Evolutionary conservation across 2,113 vertebrate species (phyloP), one percentile per base, ranked within the genome.

Genomic region (Tychaedon coryphoeus): DNA sequence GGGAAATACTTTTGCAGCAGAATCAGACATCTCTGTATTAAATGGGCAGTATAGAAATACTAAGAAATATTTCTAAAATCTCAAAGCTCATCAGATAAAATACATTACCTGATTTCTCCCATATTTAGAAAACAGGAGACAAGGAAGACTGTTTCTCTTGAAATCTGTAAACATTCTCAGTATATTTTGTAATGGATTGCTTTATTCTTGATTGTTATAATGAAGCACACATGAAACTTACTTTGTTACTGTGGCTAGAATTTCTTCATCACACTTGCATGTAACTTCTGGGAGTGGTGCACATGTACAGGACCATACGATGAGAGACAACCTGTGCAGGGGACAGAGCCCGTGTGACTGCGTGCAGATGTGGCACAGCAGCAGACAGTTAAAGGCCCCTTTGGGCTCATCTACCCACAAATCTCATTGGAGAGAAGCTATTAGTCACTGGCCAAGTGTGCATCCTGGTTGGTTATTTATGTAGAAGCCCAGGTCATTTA

Each of bases 201-300:
- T 92, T 60, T 86, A 29, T 79, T 86, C 66, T 94, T 42, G 3
- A 17, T 71, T 77, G 43, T 70, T 54, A 70, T 86, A 51, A 62
- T 47, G 74, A 96, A 86, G 43, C 47, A 90, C 60, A 80, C 50
- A 45, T 14, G 43, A 93, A 91, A 80, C 72, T 91, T 80, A 56
- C 74, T 76, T 76, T 79, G 34, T 81, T 92, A n/a, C 42, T 40
- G 38, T 23, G 62, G n/a, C 56, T 95, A 84, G 60, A 74, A 77
- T 95, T 90, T 83, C 50, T 79, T 92, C 74, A 94, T 94, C 89
- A 53, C 31, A 50, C 53, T 9, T 38, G 20, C 42, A n/a, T 80
- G 71, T 94, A 70, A 66, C 72, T 76, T 57, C 34, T 83, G 85
- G 51, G 85, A 93, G 81, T 80, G 92, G 82, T 86, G 82, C 54